A percentile compares a stretch with the other conserved stretches of the same genome.
Conservation (phyloP, 2,113 vertebrate genomes). For the Dinomys branickii region DNA sequence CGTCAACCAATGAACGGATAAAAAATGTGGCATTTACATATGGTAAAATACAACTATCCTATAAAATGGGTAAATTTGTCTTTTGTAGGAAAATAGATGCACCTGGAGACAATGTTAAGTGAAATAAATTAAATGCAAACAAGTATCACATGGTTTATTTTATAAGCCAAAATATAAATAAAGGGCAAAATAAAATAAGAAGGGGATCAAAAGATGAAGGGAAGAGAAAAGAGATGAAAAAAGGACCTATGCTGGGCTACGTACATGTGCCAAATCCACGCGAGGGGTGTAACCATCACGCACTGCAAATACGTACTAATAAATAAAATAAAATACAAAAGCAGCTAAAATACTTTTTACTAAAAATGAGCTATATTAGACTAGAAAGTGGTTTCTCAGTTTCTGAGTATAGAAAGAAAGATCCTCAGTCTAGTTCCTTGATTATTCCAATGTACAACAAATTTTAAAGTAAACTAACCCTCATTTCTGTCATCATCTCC, state of each 20-base stretch:
- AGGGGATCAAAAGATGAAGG: no score
- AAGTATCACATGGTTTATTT: neutral
- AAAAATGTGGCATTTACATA: neutral
- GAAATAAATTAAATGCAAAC: neutral
- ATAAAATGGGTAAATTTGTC: neutral
- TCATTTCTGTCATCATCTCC: neutral
- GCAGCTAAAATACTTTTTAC: neutral
- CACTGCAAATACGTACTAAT: neutral
- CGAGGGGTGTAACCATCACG: neutral
- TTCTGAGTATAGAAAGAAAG: neutral
- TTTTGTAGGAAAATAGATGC: neutral
- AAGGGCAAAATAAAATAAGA: neutral
- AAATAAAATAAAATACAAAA: neutral
- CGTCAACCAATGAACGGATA: neutral
- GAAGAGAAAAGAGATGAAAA: neutral
- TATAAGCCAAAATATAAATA: neutral
- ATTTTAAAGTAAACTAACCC: neutral
- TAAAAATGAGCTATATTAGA: constrained; percentile 3
- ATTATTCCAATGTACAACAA: neutral
- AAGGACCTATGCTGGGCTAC: neutral
- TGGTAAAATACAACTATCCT: neutral
- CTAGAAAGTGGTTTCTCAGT: constrained; percentile 5
- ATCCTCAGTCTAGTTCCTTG: neutral
- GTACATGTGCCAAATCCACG: no score
- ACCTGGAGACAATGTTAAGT: neutral